Base-by-base conservation (phyloP, 2,797 vertebrate species). In the Gobio occitaniae region DNA sequence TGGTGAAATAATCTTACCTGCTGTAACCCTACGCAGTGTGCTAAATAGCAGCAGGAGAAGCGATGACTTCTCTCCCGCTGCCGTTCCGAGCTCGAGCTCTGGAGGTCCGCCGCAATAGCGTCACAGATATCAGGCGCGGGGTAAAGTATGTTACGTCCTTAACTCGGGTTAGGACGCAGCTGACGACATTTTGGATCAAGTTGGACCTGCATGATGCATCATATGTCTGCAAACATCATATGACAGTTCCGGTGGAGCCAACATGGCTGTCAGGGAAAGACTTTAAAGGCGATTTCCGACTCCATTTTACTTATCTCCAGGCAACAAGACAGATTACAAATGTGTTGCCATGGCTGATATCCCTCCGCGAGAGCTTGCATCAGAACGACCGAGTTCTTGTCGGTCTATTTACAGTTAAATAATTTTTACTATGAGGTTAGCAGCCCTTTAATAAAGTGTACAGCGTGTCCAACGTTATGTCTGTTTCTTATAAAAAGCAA, bases 281-380 rank as follows among this genome's bases (percentile, higher is more conserved):
- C 10, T 84, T 78, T 78, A 56, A 69, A 69, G 48, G 52, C 83
- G 25, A 78, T 69, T 71, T 79, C 68, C 16, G 76, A 65, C 66
- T 72, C 76, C 83, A 85, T 85, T 85, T 85, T 85, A 72, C n/a
- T 65, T 72, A 96, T 96, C 95, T 92, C 97, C 88, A 94, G 93
- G 96, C 96, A 97, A 98, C 97, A 92, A 89, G 95, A 91, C 96
- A 92, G 95, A 97, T 90, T 88, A 89, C 93, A 83, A 89, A 95
- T 89, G 93, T 93, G 93, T 93, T 88, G 83, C 80, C 77, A 54
- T 50, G 80, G 65, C 69, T 87, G 92, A 89, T 93, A 96, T 97
- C 94, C 96, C 92, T 97, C 96, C 96, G 96, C 96, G 84, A 80
- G 86, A 80, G 90, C 91, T 95, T 95, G 94, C 95, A 92, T 95